Percentiles rank a stretch among this genome's conserved stretches.
Conservation (phyloP, 2,113 vertebrate genomes). For the Catharus fuscescens region DNA sequence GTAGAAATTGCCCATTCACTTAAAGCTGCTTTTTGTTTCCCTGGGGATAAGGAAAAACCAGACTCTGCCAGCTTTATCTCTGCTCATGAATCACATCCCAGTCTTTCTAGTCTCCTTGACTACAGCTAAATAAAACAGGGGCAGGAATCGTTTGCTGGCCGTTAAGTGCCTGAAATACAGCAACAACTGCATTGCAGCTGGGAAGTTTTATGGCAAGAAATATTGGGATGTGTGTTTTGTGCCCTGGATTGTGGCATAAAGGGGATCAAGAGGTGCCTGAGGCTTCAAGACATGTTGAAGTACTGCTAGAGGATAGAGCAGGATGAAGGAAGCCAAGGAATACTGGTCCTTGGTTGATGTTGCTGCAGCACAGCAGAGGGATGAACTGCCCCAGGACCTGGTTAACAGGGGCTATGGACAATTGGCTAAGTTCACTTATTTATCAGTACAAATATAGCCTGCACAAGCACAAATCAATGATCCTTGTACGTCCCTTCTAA, state of each 20-base stretch:
- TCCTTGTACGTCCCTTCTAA: too few species aligned
- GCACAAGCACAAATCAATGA: neutral
- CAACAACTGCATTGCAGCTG: neutral
- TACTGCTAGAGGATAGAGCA: neutral
- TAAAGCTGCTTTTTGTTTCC: slow-evolving; percentile 31
- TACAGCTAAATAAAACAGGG: slow-evolving; percentile 64
- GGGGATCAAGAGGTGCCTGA: neutral
- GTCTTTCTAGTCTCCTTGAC: slow-evolving; percentile 51
- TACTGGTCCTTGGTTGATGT: accelerated
- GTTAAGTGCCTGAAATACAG: neutral
- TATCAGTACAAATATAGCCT: neutral
- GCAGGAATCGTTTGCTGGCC: neutral
- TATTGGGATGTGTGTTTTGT: neutral
- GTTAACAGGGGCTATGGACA: neutral
- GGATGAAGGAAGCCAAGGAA: neutral
- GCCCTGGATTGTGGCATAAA: neutral
- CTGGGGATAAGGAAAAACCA: neutral
- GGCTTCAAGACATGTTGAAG: accelerated
- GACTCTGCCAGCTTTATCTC: slow-evolving; percentile 50
- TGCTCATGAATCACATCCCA: slow-evolving; percentile 13
- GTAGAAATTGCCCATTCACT: slow-evolving; percentile 48
- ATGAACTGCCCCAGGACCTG: neutral
- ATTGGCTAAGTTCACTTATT: neutral
- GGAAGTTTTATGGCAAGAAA: neutral
- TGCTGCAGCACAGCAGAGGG: neutral